These are phyloP conservation scores for Galendromus occidentalis DNA, from an alignment of 1,140 invertebrate genomes.

Conservation along the genomic window DNA sequence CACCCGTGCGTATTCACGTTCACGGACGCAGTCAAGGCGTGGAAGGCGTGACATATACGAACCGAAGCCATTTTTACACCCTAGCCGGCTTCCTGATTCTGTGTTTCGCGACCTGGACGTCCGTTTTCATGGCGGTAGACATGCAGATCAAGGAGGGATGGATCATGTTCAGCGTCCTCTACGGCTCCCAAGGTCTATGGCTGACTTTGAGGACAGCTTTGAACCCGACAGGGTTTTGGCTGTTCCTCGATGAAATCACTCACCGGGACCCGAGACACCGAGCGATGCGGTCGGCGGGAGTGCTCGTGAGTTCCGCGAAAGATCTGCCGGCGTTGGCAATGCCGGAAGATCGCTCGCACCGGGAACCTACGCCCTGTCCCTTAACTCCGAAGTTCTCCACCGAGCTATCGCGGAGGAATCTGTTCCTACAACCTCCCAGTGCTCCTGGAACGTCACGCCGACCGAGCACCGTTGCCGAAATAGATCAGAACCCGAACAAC, in stretches of 20 bases:
- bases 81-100: neutral
- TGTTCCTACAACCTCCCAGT: neutral
- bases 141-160: slow-evolving; percentile 8
- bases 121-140: neutral
- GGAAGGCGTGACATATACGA: neutral
- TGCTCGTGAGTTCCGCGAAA: neutral
- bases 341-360: slow-evolving; percentile 1
- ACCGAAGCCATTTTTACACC: neutral
- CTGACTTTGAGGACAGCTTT: neutral
- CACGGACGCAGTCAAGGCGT: neutral
- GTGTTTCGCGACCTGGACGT: neutral
- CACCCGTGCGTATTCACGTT: neutral
- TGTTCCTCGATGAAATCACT: neutral
- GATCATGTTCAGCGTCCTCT: neutral
- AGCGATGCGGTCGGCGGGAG: slow-evolving; percentile 4
- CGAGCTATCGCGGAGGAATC: neutral
- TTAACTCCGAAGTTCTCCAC: slow-evolving; percentile 2
- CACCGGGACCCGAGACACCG: neutral
- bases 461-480: neutral
- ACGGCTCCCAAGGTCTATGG: neutral
- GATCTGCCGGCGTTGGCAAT: neutral
- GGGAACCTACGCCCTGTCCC: neutral
- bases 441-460: neutral
- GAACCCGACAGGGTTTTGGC: neutral
- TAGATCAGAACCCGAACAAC: slow-evolving; percentile 4